These are phyloP conservation scores for Creontiades dilutus DNA, from an alignment of 2,888 invertebrate genomes.

Conservation along the genomic window DNA sequence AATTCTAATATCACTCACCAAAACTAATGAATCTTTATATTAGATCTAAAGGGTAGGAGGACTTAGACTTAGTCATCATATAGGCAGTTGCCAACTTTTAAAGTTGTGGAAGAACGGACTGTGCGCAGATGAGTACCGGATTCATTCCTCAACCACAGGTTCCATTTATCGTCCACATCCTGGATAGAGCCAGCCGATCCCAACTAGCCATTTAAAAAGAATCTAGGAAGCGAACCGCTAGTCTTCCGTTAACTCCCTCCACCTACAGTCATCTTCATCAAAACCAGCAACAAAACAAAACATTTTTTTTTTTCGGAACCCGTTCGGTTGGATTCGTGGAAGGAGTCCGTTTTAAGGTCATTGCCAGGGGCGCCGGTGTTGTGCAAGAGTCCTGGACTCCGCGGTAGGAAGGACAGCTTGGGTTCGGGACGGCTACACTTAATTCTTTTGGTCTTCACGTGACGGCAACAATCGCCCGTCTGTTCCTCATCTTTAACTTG, in stretches of 20 bases:
- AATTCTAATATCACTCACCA: too few relatives aligned
- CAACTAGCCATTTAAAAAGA: too few relatives aligned
- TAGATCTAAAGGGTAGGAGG: too few relatives aligned
- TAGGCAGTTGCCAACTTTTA: too few relatives aligned
- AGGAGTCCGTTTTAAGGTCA: slow-evolving; percentile 48
- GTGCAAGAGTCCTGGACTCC: slow-evolving; percentile 14
- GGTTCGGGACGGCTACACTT: slow-evolving; percentile 26
- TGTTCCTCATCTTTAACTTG: slow-evolving; percentile 14
- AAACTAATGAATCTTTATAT: too few relatives aligned
- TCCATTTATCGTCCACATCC: too few relatives aligned
- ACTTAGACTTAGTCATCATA: too few relatives aligned
- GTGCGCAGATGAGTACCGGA: too few relatives aligned
- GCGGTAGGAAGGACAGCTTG: slow-evolving; percentile 44
- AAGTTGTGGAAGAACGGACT: too few relatives aligned
- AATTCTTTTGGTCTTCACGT: slow-evolving; percentile 24
- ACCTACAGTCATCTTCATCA: slow-evolving; percentile 1
- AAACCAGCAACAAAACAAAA: background rate
- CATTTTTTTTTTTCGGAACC: background rate
- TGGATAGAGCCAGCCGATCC: too few relatives aligned
- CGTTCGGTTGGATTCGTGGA: slow-evolving; percentile 10
- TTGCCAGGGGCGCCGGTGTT: slow-evolving; percentile 42
- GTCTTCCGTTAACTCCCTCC: slow-evolving; percentile 4
- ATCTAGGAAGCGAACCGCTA: background rate
- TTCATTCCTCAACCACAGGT: too few relatives aligned
- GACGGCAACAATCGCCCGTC: background rate